phyloP scores from a whole-genome alignment of 2,797 vertebrate genomes.

The Notolepis coatsorum region DNA sequence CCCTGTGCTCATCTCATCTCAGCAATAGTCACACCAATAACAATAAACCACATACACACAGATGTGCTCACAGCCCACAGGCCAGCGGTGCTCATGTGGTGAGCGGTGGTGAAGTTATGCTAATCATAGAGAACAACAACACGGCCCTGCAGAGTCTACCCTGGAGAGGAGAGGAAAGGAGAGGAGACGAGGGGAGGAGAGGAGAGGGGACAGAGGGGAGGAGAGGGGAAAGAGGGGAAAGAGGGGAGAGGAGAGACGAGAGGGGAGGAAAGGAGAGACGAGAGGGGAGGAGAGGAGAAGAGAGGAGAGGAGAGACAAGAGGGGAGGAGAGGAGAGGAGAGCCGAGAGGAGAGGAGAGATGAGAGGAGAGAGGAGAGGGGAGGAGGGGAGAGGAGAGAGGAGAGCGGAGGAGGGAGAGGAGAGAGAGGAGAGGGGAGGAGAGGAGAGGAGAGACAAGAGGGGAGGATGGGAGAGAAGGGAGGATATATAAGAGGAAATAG shows the following conservation, averaged over 20 bases:
- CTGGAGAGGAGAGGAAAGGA: background rate
- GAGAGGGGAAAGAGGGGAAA: background rate
- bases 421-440: background rate
- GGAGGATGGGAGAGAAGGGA: too few species aligned
- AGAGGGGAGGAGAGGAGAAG: too few species aligned
- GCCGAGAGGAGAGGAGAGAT: conserved; percentile 3
- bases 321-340: conserved; percentile 21
- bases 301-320: background rate
- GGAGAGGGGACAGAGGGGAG: conserved; percentile 4
- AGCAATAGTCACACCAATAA: too few species aligned
- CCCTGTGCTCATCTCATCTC: too few species aligned
- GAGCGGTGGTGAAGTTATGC: conserved; percentile 1
- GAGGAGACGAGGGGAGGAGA: background rate
- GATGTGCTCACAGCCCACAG: background rate
- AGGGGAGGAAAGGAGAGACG: too few species aligned
- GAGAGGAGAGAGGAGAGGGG: background rate
- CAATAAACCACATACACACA: background rate
- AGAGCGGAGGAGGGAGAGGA: background rate
- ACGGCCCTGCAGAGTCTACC: conserved; percentile 11
- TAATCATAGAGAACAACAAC: conserved; percentile 3
- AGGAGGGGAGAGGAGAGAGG: conserved; percentile 2
- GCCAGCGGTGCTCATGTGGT: background rate
- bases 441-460: too few species aligned
- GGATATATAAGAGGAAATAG: too few species aligned
- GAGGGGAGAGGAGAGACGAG: too few species aligned